Evolutionary conservation across 1,140 invertebrate genomes (phyloP).

Genomic region (Drosophila grimshawi): DNA sequence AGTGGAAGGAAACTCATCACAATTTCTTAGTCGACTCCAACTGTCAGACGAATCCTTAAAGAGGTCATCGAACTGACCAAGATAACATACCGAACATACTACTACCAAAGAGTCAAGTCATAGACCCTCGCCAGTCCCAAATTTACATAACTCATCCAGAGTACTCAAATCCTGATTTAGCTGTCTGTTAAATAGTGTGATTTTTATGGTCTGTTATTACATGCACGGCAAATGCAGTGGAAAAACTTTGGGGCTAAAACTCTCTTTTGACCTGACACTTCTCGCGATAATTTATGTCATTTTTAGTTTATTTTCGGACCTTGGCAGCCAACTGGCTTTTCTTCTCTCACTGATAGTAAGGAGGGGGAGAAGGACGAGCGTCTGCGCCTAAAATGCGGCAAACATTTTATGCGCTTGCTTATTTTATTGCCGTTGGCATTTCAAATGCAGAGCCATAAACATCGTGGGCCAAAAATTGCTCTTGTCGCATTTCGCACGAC

Average conservation of each 20-base stretch:
- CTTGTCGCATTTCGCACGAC: conserved; percentile 70
- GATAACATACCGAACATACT: too few species aligned
- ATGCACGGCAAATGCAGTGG: conserved; percentile 68
- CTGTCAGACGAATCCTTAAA: conserved; percentile 43
- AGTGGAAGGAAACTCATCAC: conserved; percentile 23
- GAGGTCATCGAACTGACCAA: conserved; percentile 36
- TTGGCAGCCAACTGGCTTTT: conserved; percentile 46
- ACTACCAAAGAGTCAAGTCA: neutral
- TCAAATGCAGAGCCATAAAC: conserved; percentile 57
- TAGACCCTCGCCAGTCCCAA: neutral
- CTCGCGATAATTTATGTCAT: conserved; percentile 65
- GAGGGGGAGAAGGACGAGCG: neutral
- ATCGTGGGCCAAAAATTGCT: conserved; percentile 51
- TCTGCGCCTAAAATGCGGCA: conserved; percentile 72
- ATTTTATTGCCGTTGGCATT: conserved; percentile 50
- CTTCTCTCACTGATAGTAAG: conserved; percentile 2
- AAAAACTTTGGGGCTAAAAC: conserved; percentile 41
- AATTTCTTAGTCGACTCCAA: conserved; percentile 11
- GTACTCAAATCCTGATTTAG: conserved; percentile 3
- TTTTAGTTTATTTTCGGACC: conserved; percentile 55
- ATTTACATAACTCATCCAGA: conserved; percentile 52
- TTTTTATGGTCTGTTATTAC: conserved; percentile 71
- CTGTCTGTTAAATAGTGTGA: conserved; percentile 43
- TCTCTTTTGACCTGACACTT: conserved; percentile 34
- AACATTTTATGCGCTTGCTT: conserved; percentile 49